Conservation (phyloP, 2,113 vertebrate species). For the Orcinus orca region DNA sequence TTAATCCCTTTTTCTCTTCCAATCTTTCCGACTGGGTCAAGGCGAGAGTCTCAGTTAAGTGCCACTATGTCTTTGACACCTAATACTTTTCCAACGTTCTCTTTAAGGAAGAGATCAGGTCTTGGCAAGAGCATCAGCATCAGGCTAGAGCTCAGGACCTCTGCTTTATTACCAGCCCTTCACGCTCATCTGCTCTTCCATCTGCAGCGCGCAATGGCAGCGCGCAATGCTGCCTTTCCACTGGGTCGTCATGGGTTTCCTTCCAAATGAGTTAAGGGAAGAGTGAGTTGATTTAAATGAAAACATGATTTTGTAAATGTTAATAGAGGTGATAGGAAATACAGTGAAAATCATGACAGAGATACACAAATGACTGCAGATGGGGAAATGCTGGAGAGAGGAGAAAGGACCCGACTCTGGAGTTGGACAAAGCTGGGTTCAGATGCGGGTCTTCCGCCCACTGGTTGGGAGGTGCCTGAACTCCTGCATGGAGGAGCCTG, state of each 20-base stretch:
- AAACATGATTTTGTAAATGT: neutral
- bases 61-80: neutral
- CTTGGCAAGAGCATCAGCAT: neutral
- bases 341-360: neutral
- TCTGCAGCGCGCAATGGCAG: rapidly evolving
- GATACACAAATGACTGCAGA: neutral
- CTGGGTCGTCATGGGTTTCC: neutral
- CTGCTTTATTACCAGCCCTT: neutral
- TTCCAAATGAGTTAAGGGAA: neutral
- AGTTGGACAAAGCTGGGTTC: neutral
- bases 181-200: rapidly evolving
- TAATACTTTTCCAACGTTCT: neutral
- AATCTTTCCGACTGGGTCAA: neutral
- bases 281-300: neutral
- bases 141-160: neutral
- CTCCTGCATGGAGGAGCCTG: too few relatives aligned
- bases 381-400: neutral
- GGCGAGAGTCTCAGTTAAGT: neutral
- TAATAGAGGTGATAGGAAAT: neutral
- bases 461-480: too few relatives aligned
- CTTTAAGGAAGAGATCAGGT: neutral
- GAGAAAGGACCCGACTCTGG: neutral
- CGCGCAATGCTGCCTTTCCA: neutral
- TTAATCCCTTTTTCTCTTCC: neutral
- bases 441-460: neutral